Percentiles rank a stretch among this genome's conserved stretches.
Conservation (phyloP, 2,888 invertebrate species). For the Bimastos eiseni region DNA sequence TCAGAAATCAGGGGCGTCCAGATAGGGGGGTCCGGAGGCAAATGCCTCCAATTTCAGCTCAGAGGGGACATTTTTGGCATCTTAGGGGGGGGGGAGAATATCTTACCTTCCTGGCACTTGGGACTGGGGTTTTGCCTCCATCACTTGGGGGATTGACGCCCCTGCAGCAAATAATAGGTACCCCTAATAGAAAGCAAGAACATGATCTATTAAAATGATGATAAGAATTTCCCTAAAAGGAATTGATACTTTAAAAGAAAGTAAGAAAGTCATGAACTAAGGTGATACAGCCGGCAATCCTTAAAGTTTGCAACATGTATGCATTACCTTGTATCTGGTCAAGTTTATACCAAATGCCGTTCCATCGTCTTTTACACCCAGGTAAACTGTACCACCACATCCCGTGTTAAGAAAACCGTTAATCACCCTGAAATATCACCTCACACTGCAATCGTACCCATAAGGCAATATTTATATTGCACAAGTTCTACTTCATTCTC, state of each 20-base stretch:
- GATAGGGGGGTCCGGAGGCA: no score
- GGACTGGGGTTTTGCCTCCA: no score
- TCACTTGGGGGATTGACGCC: no score
- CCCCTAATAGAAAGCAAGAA: neutral
- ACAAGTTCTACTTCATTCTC: neutral
- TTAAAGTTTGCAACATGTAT: neutral
- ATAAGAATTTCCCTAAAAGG: neutral
- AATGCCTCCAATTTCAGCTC: no score
- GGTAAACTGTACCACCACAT: slow-evolving; percentile 59
- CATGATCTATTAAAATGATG: neutral
- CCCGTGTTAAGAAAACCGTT: slow-evolving; percentile 63
- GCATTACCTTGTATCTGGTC: slow-evolving; percentile 57
- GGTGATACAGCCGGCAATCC: no score
- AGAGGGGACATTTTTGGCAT: no score
- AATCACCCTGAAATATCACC: slow-evolving; percentile 50
- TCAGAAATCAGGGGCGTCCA: no score
- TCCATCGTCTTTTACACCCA: slow-evolving; percentile 61
- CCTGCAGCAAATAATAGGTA: neutral
- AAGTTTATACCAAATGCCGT: slow-evolving; percentile 55
- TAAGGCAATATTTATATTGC: neutral
- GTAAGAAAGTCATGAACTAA: neutral
- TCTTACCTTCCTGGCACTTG: no score
- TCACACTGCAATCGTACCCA: neutral
- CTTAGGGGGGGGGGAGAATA: no score
- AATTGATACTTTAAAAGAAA: neutral